phyloP scores from a whole-genome alignment of 2,113 vertebrate genomes.

The Sciurus niger region DNA sequence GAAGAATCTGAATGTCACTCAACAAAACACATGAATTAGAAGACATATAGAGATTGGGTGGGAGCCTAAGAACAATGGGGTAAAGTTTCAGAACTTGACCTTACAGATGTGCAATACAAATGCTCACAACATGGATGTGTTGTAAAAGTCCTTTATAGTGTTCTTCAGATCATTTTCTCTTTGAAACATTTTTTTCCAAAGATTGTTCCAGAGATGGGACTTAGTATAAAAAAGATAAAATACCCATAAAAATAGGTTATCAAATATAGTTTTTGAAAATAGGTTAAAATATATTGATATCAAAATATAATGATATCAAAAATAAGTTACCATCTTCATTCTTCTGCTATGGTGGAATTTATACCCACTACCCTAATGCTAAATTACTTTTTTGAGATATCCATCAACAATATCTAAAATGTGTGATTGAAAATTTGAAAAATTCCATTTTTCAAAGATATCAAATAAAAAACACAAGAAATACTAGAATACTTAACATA shows the following conservation, averaged over 20 bases:
- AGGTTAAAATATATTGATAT: no score
- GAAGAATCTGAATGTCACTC: background rate
- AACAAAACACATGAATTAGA: background rate
- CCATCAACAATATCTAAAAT: background rate
- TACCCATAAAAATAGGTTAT: background rate
- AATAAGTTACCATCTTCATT: no score
- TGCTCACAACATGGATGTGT: background rate
- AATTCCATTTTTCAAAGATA: background rate
- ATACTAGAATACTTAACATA: background rate
- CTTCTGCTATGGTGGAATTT: no score
- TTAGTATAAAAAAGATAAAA: background rate
- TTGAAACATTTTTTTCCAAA: background rate
- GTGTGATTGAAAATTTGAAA: background rate
- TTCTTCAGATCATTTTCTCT: background rate
- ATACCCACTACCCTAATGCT: background rate
- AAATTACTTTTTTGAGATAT: background rate
- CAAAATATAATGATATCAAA: no score
- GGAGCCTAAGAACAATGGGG: background rate
- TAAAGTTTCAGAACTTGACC: background rate
- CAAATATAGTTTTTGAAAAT: background rate
- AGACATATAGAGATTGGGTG: background rate
- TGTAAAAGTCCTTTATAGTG: background rate
- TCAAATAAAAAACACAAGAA: background rate
- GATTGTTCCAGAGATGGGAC: background rate
- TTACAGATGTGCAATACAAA: background rate